Base-by-base conservation (phyloP, 2,113 vertebrate species). In the Archilochus colubris region DNA sequence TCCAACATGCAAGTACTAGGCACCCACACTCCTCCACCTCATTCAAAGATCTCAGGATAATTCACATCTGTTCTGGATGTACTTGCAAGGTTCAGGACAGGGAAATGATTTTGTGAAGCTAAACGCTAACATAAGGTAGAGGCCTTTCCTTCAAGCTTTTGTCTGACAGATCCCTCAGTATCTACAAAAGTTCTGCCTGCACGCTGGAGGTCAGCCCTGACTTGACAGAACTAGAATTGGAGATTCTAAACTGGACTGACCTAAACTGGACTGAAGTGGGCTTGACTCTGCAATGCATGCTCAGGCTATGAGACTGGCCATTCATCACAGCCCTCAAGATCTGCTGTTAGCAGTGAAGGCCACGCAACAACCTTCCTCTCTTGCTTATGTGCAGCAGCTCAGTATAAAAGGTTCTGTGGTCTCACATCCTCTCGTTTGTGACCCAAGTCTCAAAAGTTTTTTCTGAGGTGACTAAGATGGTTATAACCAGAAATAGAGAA, bases 181-280 rank as follows among this genome's bases (percentile, higher is more conserved):
- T 21, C n/a, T 68, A 19, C 18, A 58, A 10, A 86, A 30, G 22
- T 68, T 55, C 36, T 20, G 17, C 4, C 40, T 51, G 13, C 2
- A 0, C n/a, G 50, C 53, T 72, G 17, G 36, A 67, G 20, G 13
- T 40, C 0, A 0, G n/a, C 13, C 25, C 44, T 63, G 61, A 38
- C 44, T 73, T 75, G 40, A 51, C 17, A 36, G 28, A 73, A 40
- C 7, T 30, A 51, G 57, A 84, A 76, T 2, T 75, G 62, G 57
- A 87, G 33, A 66, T 33, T 33, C 33, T 33, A 33, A 33, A 33
- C 33, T 44, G 46, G 22, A 23, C 36, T 77, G 58, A 76, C n/a
- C 28, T 53, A 53, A 61, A 88, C 80, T 36, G 57, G 53, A 18
- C 63, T 44, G 50, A 79, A 69, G 27, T 14, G 33, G 38, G 19